These are phyloP conservation scores for Cacoxenus indagator DNA, from an alignment of 2,888 invertebrate species.

Conservation along the genomic window DNA sequence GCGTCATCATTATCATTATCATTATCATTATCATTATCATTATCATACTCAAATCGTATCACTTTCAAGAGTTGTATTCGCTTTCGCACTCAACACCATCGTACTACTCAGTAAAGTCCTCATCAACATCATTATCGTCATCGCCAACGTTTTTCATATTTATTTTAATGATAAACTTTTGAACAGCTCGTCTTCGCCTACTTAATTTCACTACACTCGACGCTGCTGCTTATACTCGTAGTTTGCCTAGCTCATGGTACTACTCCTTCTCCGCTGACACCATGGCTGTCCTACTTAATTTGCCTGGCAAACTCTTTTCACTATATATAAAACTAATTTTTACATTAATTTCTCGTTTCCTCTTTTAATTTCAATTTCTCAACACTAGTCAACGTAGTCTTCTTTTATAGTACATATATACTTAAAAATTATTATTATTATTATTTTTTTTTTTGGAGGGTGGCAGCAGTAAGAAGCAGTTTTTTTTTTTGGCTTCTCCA, in stretches of 20 bases:
- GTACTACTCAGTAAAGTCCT: not conserved
- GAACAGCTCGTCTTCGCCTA: not conserved
- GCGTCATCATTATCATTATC: not conserved
- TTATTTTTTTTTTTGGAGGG: not conserved
- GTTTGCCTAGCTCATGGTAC: not conserved
- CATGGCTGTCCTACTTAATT: no score
- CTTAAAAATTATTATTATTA: no score
- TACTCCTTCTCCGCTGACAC: no score
- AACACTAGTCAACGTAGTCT: no score
- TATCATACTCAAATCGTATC: not conserved
- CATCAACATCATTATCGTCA: not conserved
- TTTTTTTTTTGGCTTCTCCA: not conserved
- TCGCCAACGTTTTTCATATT: not conserved
- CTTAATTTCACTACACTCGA: not conserved
- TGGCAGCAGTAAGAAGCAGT: no score
- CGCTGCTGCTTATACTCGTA: not conserved
- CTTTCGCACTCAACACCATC: not conserved
- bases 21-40: not conserved
- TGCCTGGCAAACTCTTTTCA: no score
- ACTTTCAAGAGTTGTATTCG: not conserved
- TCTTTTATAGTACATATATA: no score
- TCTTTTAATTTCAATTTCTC: no score
- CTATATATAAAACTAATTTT: no score
- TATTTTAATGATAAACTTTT: slow-evolving; percentile 9
- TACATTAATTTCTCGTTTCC: no score